phyloP scores from a whole-genome alignment of 2,113 vertebrate species.

The Guaruba guarouba region DNA sequence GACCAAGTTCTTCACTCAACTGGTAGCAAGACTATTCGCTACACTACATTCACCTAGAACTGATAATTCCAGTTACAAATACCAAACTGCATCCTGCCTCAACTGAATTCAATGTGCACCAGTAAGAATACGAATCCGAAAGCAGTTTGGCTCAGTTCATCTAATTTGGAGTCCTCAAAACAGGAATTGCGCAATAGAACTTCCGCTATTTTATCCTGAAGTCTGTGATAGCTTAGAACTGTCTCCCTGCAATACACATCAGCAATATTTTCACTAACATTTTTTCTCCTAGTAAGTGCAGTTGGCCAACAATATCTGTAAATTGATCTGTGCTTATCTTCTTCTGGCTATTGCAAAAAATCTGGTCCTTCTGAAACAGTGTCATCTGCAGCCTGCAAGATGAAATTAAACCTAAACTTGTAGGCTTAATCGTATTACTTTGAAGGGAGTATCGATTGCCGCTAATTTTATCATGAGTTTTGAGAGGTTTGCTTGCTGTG shows the following conservation, averaged over 20 bases:
- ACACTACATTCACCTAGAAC: not conserved
- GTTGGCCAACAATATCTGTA: not conserved
- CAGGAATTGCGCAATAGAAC: not conserved
- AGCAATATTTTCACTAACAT: not conserved
- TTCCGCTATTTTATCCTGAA: not conserved
- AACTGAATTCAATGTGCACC: not conserved
- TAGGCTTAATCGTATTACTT: slow-evolving; percentile 37
- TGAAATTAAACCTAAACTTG: slow-evolving; percentile 10
- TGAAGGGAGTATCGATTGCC: slow-evolving; percentile 33
- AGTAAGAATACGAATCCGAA: not conserved
- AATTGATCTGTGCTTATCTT: not conserved
- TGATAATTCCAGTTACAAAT: not conserved
- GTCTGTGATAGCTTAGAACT: not conserved
- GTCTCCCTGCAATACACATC: not conserved
- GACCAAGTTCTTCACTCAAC: not conserved
- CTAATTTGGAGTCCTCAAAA: not conserved
- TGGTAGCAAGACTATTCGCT: not conserved
- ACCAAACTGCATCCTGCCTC: not conserved
- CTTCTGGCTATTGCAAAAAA: not conserved
- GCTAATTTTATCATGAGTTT: slow-evolving; percentile 39
- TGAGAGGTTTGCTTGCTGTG: slow-evolving; percentile 7
- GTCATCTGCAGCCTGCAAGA: not conserved
- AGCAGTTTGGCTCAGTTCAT: not conserved
- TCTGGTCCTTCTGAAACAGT: not conserved
- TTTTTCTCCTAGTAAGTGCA: not conserved